phyloP scores from a whole-genome alignment of 2,113 vertebrate species.

The Clarias macrocephalus region DNA sequence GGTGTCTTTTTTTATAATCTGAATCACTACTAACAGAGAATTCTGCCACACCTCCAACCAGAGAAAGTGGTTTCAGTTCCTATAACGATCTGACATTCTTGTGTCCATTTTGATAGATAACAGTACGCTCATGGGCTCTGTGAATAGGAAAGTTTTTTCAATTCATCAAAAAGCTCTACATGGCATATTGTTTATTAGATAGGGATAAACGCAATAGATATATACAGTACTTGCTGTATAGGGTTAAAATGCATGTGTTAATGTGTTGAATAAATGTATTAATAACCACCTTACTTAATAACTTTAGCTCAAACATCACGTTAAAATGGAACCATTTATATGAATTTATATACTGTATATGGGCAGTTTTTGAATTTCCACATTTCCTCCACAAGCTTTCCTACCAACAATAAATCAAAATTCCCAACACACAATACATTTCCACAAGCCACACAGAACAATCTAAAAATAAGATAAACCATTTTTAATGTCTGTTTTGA shows the following conservation, averaged over 20 bases:
- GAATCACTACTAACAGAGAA: not conserved
- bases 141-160: not conserved
- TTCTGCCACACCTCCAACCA: not conserved
- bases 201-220: not conserved
- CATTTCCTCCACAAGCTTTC: not conserved
- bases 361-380: not conserved
- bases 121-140: not conserved
- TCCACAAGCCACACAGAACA: not conserved
- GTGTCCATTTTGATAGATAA: not conserved
- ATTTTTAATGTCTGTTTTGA: not conserved
- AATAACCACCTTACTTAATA: not conserved
- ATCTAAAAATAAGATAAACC: not conserved
- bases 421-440: not conserved
- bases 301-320: not conserved
- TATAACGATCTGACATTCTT: not conserved
- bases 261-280: not conserved
- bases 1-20: not conserved
- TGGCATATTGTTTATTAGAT: not conserved
- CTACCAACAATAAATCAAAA: not conserved
- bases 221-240: not conserved
- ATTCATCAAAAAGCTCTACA: not conserved
- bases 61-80: not conserved
- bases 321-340: not conserved
- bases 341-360: not conserved
- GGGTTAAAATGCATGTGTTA: not conserved